phyloP scores from a whole-genome alignment of 2,113 vertebrate genomes.

The Gnathonemus echidnorhynchus region DNA sequence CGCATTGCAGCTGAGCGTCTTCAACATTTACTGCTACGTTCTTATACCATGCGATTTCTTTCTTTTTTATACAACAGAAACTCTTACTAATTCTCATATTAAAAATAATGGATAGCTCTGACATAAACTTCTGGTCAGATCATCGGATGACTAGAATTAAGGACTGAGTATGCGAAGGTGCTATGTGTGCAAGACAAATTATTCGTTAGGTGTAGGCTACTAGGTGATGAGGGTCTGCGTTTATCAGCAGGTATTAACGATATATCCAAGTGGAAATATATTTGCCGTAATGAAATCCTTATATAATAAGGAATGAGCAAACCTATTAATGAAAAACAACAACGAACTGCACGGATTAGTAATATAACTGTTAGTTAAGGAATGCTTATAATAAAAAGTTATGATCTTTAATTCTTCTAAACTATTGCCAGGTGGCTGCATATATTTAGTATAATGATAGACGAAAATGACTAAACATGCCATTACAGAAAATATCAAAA shows the following conservation, averaged over 20 bases:
- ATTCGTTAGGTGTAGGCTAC: not conserved
- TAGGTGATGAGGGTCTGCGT: not conserved
- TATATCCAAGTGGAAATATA: not conserved
- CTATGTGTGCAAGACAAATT: not conserved
- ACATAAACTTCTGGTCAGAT: not conserved
- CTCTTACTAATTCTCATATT: not conserved
- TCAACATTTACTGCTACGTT: not conserved
- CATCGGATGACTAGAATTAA: not conserved
- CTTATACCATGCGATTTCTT: not conserved
- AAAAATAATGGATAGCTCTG: not conserved
- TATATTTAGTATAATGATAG: not conserved
- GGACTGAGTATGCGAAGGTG: not conserved
- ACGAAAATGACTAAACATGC: not conserved
- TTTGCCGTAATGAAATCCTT: not conserved
- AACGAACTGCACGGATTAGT: not conserved
- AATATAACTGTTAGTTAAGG: not conserved
- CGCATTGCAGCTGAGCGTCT: not conserved
- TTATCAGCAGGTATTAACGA: not conserved
- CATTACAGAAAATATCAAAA: not conserved
- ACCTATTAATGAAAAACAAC: not conserved
- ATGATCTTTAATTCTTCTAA: not conserved
- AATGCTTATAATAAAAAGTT: conserved; percentile 16
- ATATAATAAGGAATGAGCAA: not conserved
- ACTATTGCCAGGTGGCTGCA: conserved; percentile 2
- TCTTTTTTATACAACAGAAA: not conserved